Evolutionary conservation across 2,797 vertebrate genomes (phyloP), one percentile per base, ranked within the genome.

Genomic region (Craterocephalus amniculus): DNA sequence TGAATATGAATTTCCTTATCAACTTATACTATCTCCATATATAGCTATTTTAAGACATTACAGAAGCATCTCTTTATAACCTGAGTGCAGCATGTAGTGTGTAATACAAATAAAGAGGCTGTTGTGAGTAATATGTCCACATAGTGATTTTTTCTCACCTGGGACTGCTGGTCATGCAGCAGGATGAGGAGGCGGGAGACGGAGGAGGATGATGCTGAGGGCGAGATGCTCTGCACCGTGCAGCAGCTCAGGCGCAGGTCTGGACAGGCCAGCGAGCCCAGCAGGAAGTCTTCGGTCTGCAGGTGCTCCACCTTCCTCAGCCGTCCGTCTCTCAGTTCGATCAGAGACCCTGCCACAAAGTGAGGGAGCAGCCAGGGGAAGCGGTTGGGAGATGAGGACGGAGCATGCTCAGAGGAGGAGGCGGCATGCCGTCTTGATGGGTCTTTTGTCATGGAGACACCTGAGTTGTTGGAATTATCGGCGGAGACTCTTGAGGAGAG

Each of bases 251-350:
- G 84, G 24, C 66, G 91, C 32, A 95, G 79, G 68, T 92, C 92
- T 0, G 93, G 94, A 68, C 92, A 89, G 51, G 88, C 87, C 35
- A 88, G 74, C 0, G 92, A 91, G n/a, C 92, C 92, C 22, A 88
- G 76, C 80, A 93, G 85, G 74, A 95, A 94, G 80, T 95, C 94
- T 75, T 95, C 93, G 0, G 91, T 93, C 82, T 86, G 90, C 72
- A 95, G 82, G 73, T 94, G 92, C 67, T 95, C 94, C 78, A 95
- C 94, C 64, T 78, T 85, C 67, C 92, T 92, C 74, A 94, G 87
- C 34, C 76, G 85, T 3, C 94, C 94, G 0, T 93, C 91, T 34
- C 81, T 79, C 29, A 95, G 93, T 87, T 95, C 93, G 11, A 95
- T 93, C 61, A 95, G 88, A 24, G 94, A 93, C 58, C 94, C 94